Evolutionary conservation across 92 coral and sea anemone species (phyloP), one percentile per base, ranked within the genome.

Genomic region (Chrysogorgia sp.): DNA sequence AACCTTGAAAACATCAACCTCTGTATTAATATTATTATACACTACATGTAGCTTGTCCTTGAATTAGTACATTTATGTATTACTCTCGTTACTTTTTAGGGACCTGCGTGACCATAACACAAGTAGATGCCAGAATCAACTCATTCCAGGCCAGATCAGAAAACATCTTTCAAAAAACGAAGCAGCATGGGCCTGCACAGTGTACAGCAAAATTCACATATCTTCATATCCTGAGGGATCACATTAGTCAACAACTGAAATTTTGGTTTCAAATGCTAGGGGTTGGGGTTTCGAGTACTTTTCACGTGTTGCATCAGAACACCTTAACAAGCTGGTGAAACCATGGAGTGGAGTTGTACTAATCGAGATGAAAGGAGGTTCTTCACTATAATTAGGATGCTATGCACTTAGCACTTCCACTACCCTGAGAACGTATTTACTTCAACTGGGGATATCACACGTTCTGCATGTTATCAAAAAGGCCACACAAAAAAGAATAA

Each of bases 171-270:
- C 49, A 80, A 8, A 80, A 80, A 48, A 56, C 66, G 29, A 66
- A 68, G 58, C 75, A 65, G 77, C 66, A 80, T 80, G 84, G 76
- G 63, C 84, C 84, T 49, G 84, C 77, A 80, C 84, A 80, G 65
- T 80, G 84, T 53, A 80, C 84, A 53, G 70, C 84, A 20, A 80
- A 80, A 28, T 58, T 80, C 12, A 57, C 79, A 45, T 74, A 74
- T 30, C 84, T 7, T 24, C 71, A 77, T 61, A 77, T 77, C 22
- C 74, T 77, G 33, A 77, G 82, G 41, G 82, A 77, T 40, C 82
- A 77, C 82, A 77, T 62, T 77, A 70, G 82, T 14, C 61, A 20
- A 25, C 82, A 63, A 49, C 32, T 77, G 82, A 63, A 34, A n/a
- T 63, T 77, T 62, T 77, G 82, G 82, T 77, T 58, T 62, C 58